A percentile compares a stretch with the other conserved stretches of the same genome.
Conservation (phyloP, 2,797 vertebrate species). For the Neopelma chrysocephalum region DNA sequence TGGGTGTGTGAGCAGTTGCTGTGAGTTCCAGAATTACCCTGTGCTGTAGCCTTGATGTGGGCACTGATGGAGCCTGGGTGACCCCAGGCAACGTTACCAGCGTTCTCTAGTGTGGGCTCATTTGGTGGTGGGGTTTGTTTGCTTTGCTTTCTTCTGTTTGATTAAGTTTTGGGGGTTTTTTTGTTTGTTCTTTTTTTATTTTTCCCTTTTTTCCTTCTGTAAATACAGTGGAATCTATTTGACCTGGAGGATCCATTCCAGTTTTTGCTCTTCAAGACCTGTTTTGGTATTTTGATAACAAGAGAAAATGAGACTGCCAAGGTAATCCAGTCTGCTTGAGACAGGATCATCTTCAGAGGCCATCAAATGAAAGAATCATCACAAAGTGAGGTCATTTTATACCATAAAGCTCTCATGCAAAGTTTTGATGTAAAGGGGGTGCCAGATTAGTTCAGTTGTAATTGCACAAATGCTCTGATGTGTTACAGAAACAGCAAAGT, state of each 20-base stretch:
- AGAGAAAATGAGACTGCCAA: background rate
- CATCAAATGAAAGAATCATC: background rate
- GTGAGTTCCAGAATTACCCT: background rate
- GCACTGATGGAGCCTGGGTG: background rate
- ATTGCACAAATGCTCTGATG: background rate
- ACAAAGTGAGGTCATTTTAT: background rate
- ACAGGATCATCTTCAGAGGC: background rate
- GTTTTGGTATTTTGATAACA: background rate
- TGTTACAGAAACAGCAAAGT: background rate
- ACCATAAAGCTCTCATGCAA: background rate
- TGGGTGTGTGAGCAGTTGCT: background rate
- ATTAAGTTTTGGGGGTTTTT: rapidly evolving
- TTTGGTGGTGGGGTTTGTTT: background rate
- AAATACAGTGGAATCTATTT: background rate
- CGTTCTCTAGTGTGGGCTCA: background rate
- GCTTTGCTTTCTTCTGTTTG: background rate
- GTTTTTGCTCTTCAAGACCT: background rate
- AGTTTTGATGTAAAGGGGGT: background rate
- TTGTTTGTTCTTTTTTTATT: background rate
- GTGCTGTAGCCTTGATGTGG: background rate
- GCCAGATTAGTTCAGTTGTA: background rate
- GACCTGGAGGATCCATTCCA: background rate
- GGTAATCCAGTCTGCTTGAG: background rate
- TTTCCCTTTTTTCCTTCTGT: background rate
- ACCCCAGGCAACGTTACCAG: too few relatives aligned